Evolutionary conservation across 2,113 vertebrate species (phyloP), one percentile per base, ranked within the genome.

Genomic region (Cephalopterus ornatus): DNA sequence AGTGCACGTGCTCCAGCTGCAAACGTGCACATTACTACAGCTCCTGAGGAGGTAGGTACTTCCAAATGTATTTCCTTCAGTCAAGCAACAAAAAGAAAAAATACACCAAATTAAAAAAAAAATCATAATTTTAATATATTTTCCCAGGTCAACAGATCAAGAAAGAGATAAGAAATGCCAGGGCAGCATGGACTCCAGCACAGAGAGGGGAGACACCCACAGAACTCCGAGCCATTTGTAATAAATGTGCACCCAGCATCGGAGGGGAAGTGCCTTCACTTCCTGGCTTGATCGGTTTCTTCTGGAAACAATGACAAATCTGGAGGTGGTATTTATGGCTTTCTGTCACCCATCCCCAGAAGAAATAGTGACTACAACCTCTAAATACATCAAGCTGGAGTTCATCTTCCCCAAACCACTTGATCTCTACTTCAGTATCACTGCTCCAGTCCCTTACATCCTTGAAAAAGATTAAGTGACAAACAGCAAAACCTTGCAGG

Each of bases 281-380:
- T 95, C 92, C 93, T 87, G 85, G 59, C 73, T 82, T 44, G 35
- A 91, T 89, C 2, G 0, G 44, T 62, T 95, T 93, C 88, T 97
- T 84, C 80, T 94, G 93, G 80, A 95, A 92, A 94, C 76, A 96
- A 84, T 66, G 91, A 95, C 74, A 94, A 92, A 93, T 5, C 62
- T 76, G 66, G 85, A 89, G 89, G 71, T 89, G 62, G 49, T 92
- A 75, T 79, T 95, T 91, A 95, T 41, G 81, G 58, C 46, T 79
- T 85, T 91, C 58, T 87, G 66, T 65, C 71, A 75, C 49, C 56
- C 62, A 82, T 16, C 30, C 44, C 74, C 66, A 91, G 62, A 65
- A 96, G 58, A 87, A 93, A 84, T 10, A 71, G 22, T 65, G 61
- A 61, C 77, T 91, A 39, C n/a, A 79, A 65, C 70, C 70, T 76